Evolutionary conservation across 92 coral and sea anemone species (phyloP).

Genomic region (Porites evermanni): DNA sequence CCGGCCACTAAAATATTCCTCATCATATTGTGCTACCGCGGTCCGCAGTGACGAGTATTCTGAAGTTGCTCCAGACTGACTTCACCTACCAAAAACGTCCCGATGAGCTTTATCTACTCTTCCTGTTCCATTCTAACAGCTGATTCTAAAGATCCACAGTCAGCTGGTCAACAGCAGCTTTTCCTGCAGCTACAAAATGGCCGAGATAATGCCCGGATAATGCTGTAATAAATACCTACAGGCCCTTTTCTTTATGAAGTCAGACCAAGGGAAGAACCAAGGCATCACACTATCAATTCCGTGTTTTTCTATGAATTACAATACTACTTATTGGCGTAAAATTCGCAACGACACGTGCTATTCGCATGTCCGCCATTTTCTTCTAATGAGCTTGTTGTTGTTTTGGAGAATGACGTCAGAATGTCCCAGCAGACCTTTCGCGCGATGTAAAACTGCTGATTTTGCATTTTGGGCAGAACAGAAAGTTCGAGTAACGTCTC

Average conservation of each 20-base stretch:
- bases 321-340: slow-evolving; percentile 12
- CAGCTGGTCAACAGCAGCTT: slow-evolving; percentile 97
- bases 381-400: slow-evolving; percentile 77
- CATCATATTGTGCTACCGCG: too few relatives aligned
- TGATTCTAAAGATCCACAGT: slow-evolving; percentile 93
- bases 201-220: slow-evolving; percentile 69
- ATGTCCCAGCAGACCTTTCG: slow-evolving; percentile 35
- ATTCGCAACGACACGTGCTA: slow-evolving; percentile 7
- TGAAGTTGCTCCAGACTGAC: neutral
- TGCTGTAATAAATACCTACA: slow-evolving; percentile 97
- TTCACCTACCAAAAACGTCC: slow-evolving; percentile 89
- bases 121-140: slow-evolving; percentile 80
- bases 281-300: slow-evolving; percentile 81
- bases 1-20: too few relatives aligned
- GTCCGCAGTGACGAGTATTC: too few relatives aligned
- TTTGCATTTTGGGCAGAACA: neutral
- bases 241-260: slow-evolving; percentile 99
- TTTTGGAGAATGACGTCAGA: slow-evolving; percentile 92
- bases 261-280: slow-evolving; percentile 99
- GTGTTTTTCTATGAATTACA: slow-evolving; percentile 1
- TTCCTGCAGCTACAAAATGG: slow-evolving; percentile 91
- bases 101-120: slow-evolving; percentile 93
- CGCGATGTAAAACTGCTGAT: slow-evolving; percentile 7
- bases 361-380: slow-evolving; percentile 82
- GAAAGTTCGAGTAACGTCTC: neutral